Evolutionary conservation across 2,113 vertebrate species (phyloP).

Genomic region (Megaceryle torquata): DNA sequence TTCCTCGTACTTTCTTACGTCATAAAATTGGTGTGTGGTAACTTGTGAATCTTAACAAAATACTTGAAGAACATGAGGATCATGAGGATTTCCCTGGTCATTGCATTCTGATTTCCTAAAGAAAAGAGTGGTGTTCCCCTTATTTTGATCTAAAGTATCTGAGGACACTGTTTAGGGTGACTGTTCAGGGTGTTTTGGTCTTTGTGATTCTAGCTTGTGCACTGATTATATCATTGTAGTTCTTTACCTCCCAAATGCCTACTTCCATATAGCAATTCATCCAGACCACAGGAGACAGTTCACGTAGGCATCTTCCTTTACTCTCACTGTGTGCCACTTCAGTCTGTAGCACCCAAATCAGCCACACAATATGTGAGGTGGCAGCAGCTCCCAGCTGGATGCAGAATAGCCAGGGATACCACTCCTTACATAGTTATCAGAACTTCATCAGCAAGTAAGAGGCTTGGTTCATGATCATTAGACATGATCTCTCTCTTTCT

Average conservation of each 20-base stretch:
- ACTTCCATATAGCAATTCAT: not conserved
- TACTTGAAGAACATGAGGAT: not conserved
- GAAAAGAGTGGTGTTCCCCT: not conserved
- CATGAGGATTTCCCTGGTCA: not conserved
- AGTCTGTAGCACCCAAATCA: not conserved
- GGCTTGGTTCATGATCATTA: not conserved
- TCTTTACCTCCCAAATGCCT: not conserved
- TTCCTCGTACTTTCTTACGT: not conserved
- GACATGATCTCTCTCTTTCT: not conserved
- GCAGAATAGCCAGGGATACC: not conserved
- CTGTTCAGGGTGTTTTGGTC: not conserved
- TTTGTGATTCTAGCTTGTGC: not conserved
- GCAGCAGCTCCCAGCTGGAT: not conserved
- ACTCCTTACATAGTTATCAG: not conserved
- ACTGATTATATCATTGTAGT: not conserved
- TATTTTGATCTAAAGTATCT: not conserved
- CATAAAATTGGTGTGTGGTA: not conserved
- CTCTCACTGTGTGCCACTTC: not conserved
- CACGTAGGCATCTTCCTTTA: fast-evolving
- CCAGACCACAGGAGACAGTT: not conserved
- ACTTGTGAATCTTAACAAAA: not conserved
- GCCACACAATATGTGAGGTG: not conserved
- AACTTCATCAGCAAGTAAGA: not conserved
- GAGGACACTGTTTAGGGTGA: not conserved
- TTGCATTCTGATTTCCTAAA: not conserved